Evolutionary conservation across 2,797 vertebrate genomes (phyloP), one percentile per base, ranked within the genome.

Genomic region (Calcarius lapponicus): DNA sequence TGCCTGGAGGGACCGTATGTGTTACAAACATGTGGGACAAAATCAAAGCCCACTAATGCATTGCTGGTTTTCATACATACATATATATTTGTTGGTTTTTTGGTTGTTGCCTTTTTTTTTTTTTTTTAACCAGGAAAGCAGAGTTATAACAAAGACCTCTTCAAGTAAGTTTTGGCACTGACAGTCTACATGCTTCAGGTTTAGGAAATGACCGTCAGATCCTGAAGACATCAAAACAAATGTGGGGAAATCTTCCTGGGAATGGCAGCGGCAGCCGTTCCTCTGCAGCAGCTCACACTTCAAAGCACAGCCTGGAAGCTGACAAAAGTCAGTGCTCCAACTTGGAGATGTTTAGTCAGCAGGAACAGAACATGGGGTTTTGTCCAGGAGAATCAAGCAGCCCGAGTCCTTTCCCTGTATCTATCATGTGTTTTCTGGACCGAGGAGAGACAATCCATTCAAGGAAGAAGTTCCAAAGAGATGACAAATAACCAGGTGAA

Each of bases 341-440:
- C 53, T 12, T 10, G 1, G 32, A 70, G 22, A 7, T 11, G 19
- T 57, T 74, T 9, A 29, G 25, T n/a, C 72, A 53, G 29, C 75
- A 70, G 0, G 3, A 85, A 48, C 19, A 80, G 36, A 65, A 29
- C 40, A 13, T 0, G 1, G 12, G 9, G 32, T 18, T 69, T 36
- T 34, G 53, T 32, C 50, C 79, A 53, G 36, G 13, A 57, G 17
- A 64, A 70, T 9, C 34, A 53, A 67, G n/a, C 1, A 71, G 29
- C 7, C 0, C 0, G 0, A 71, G 21, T 10, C 19, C 42, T 34
- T 67, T 50, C 24, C 20, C 20, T 38, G 4, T 1, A 15, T 13
- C 16, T 14, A 17, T 24, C 14, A 9, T 2, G 3, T 9, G 4
- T 66, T 45, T 60, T 56, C 57, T 45, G 57, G 40, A 83, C 6